A percentile compares a stretch with the other conserved stretches of the same genome.
Evolutionary conservation across 2,113 vertebrate genomes (phyloP).

Genomic region (Cisticola juncidis): DNA sequence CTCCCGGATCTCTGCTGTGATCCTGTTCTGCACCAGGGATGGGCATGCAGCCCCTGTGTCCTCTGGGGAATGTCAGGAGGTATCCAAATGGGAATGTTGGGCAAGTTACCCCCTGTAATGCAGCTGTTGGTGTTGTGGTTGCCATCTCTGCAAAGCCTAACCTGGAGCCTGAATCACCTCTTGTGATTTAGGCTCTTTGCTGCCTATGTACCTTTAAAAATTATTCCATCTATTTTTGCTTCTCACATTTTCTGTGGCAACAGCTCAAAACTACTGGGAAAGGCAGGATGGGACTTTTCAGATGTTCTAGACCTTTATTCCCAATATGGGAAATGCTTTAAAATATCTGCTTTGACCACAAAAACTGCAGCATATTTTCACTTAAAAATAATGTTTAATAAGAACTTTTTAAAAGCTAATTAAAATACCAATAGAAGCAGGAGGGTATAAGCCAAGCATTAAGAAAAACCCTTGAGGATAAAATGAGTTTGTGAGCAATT

Average conservation of each 20-base stretch:
- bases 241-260: neutral
- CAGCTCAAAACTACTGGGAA: neutral
- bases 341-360: neutral
- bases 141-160: neutral
- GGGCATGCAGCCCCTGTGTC: rapidly evolving
- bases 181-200: neutral
- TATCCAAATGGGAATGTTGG: rapidly evolving
- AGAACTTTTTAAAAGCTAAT: neutral
- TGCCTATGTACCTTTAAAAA: neutral
- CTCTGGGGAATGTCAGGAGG: neutral
- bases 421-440: slow-evolving; percentile 13
- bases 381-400: neutral
- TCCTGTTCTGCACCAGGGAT: neutral
- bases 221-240: neutral
- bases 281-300: neutral
- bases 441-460: slow-evolving; percentile 30
- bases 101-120: neutral
- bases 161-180: neutral
- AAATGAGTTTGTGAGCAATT: slow-evolving; percentile 16
- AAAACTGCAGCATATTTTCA: neutral
- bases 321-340: neutral
- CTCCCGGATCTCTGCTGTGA: neutral
- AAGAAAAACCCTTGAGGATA: slow-evolving; percentile 22
- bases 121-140: neutral
- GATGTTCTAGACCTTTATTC: neutral